These are phyloP conservation scores for Hippolais icterina DNA, from an alignment of 2,113 vertebrate genomes.

Conservation along the genomic window DNA sequence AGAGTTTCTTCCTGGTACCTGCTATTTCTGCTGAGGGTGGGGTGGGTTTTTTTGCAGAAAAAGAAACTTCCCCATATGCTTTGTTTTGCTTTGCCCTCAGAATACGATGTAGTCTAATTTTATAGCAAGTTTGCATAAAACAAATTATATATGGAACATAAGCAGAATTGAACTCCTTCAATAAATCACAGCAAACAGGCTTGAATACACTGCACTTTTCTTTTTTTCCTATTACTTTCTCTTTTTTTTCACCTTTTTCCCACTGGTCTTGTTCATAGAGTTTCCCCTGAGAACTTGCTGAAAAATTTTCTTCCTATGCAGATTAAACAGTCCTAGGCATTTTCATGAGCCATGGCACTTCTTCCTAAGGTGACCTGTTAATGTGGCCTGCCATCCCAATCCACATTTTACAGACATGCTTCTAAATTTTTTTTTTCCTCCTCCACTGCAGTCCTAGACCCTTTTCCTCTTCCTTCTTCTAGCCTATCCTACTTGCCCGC, in stretches of 20 bases:
- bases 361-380: background rate
- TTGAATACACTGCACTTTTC: background rate
- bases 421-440: background rate
- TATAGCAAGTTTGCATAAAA: background rate
- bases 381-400: background rate
- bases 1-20: background rate
- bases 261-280: background rate
- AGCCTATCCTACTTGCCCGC: background rate
- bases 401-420: background rate
- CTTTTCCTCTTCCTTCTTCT: background rate
- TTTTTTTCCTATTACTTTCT: background rate
- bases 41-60: background rate
- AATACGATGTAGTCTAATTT: background rate
- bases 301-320: background rate
- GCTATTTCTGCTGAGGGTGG: background rate
- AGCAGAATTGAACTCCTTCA: background rate
- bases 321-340: background rate
- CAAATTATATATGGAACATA: background rate
- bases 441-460: background rate
- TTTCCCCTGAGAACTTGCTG: background rate
- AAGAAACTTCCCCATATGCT: background rate
- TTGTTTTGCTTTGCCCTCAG: background rate
- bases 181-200: background rate
- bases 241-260: background rate
- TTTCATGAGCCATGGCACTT: background rate